Percentiles rank a stretch among this genome's conserved stretches.
Conservation (phyloP, 2,888 invertebrate species). For the Creontiades dilutus region DNA sequence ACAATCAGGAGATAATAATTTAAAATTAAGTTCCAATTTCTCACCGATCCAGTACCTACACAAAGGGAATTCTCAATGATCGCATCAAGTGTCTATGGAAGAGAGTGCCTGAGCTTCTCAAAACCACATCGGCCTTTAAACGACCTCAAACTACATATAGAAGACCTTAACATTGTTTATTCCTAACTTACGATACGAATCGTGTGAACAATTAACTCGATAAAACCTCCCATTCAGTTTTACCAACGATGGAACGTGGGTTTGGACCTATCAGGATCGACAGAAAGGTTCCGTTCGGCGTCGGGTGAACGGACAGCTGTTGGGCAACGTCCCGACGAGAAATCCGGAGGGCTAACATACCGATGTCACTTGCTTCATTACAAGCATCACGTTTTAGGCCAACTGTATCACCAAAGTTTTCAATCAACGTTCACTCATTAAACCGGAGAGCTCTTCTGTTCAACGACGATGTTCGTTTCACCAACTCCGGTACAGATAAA, state of each 20-base stretch:
- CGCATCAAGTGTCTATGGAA: no score
- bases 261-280: not conserved
- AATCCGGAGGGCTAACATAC: no score
- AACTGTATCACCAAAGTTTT: no score
- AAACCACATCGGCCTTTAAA: not conserved
- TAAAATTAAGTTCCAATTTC: no score
- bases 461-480: no score
- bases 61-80: not conserved
- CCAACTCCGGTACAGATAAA: no score
- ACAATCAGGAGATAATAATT: no score
- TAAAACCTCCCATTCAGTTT: constrained; percentile 20
- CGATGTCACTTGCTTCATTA: no score
- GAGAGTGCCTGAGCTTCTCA: not conserved
- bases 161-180: constrained; percentile 4
- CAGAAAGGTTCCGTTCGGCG: constrained; percentile 5
- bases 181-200: not conserved
- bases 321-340: constrained; percentile 1
- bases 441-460: no score
- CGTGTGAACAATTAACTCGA: not conserved
- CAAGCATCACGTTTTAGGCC: no score
- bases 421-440: no score
- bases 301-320: not conserved
- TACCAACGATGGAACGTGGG: not conserved
- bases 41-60: not conserved
- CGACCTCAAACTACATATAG: not conserved